Evolutionary conservation across 2,797 vertebrate species (phyloP).

Genomic region (Enteromius anoplus): DNA sequence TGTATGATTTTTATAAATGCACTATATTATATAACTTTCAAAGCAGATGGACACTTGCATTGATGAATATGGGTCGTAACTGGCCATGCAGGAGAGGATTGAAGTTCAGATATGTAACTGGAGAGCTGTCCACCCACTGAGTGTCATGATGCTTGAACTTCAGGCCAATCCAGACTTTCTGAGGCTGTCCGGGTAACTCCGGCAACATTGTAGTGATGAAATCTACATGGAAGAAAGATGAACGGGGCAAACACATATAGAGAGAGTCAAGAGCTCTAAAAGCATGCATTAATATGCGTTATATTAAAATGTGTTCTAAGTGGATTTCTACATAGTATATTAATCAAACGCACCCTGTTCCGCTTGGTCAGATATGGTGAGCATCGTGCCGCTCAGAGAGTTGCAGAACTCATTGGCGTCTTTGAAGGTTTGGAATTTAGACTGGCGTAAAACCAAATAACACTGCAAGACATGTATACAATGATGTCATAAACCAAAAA

Average conservation of each 20-base stretch:
- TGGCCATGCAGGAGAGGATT: constrained; percentile 85
- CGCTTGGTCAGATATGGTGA: constrained; percentile 84
- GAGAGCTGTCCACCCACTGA: constrained; percentile 82
- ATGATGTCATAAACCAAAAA: not conserved
- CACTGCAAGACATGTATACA: constrained; percentile 78
- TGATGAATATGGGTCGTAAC: constrained; percentile 72
- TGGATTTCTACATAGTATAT: not conserved
- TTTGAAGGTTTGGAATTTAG: constrained; percentile 67
- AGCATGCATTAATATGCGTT: not conserved
- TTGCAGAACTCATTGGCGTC: constrained; percentile 80
- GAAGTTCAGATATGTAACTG: constrained; percentile 83
- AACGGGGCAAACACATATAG: not conserved
- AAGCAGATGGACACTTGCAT: constrained; percentile 75
- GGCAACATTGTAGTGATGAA: constrained; percentile 88
- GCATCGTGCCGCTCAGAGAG: constrained; percentile 80
- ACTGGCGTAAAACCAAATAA: constrained; percentile 74
- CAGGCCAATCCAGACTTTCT: constrained; percentile 89
- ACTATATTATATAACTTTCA: not conserved
- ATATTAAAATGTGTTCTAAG: not conserved
- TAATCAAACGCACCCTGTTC: constrained; percentile 87
- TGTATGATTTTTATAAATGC: too few relatives aligned
- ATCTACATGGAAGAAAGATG: constrained; percentile 74
- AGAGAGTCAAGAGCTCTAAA: not conserved
- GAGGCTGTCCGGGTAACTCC: constrained; percentile 69
- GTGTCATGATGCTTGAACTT: constrained; percentile 68